These are phyloP conservation scores for Girardia tigrina DNA, from an alignment of 2,888 invertebrate species.

Conservation along the genomic window DNA sequence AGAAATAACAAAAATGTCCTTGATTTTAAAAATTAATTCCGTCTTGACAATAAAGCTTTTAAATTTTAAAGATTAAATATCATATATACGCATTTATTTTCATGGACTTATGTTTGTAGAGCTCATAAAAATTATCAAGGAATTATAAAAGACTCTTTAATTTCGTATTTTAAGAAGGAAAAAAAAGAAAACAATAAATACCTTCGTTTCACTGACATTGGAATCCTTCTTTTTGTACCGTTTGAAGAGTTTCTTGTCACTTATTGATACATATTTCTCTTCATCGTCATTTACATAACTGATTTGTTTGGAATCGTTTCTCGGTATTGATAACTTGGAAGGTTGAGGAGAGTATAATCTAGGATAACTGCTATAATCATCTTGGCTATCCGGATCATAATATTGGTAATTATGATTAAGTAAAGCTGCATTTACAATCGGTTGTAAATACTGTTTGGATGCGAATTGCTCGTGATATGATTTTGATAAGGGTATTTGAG, in stretches of 20 bases:
- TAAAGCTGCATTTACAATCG: background rate
- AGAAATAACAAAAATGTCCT: no score
- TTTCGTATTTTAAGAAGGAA: no score
- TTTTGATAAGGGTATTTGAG: background rate
- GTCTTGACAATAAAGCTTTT: no score
- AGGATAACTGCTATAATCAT: conserved; percentile 13
- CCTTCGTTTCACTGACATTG: background rate
- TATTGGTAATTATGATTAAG: background rate
- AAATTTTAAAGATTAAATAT: no score
- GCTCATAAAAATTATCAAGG: no score
- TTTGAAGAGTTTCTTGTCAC: background rate
- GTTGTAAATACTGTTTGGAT: background rate
- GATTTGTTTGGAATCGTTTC: background rate
- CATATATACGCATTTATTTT: no score
- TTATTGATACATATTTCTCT: background rate
- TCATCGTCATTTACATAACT: background rate
- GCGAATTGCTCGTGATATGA: background rate
- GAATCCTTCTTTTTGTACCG: background rate
- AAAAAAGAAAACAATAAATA: no score
- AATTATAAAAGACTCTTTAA: no score
- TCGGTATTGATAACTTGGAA: background rate
- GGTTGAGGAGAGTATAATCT: conserved; percentile 7
- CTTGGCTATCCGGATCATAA: conserved; percentile 2
- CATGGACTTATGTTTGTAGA: no score
- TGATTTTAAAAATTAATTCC: no score